phyloP scores from a whole-genome alignment of 2,797 vertebrate species.

The Tympanoctomys barrerae region DNA sequence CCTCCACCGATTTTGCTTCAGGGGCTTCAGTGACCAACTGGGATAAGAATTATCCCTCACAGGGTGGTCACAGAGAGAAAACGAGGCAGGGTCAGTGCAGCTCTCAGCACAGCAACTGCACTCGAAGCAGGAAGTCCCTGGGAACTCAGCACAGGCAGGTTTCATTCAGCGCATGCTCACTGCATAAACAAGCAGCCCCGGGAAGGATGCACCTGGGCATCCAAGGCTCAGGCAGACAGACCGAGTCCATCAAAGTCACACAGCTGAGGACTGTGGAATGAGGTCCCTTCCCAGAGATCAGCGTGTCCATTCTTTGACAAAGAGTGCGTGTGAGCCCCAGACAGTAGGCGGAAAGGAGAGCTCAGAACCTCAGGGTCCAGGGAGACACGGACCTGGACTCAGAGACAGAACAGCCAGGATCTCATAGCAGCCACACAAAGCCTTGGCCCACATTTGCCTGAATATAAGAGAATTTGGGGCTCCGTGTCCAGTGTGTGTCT shows the following conservation, averaged over 20 bases:
- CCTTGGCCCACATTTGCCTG: neutral
- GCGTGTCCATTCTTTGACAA: neutral
- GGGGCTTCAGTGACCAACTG: neutral
- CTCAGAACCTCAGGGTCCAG: neutral
- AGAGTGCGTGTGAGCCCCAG: rapidly evolving
- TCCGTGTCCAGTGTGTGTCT: neutral
- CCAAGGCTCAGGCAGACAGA: neutral
- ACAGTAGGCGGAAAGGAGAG: neutral
- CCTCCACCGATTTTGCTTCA: neutral
- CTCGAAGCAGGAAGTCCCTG: neutral
- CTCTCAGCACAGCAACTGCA: neutral
- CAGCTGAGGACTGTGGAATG: neutral
- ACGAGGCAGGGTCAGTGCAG: neutral
- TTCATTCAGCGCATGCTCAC: rapidly evolving
- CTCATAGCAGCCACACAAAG: neutral
- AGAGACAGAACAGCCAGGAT: neutral
- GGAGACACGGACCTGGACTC: neutral
- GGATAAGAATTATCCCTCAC: neutral
- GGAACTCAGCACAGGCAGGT: neutral
- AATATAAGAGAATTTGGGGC: constrained; percentile 1
- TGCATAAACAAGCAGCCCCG: neutral
- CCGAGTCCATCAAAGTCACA: neutral
- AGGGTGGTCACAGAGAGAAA: neutral
- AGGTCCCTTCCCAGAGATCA: neutral
- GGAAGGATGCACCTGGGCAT: rapidly evolving